Base-by-base conservation (phyloP, 2,888 invertebrate genomes). In the Aquatica leii region DNA sequence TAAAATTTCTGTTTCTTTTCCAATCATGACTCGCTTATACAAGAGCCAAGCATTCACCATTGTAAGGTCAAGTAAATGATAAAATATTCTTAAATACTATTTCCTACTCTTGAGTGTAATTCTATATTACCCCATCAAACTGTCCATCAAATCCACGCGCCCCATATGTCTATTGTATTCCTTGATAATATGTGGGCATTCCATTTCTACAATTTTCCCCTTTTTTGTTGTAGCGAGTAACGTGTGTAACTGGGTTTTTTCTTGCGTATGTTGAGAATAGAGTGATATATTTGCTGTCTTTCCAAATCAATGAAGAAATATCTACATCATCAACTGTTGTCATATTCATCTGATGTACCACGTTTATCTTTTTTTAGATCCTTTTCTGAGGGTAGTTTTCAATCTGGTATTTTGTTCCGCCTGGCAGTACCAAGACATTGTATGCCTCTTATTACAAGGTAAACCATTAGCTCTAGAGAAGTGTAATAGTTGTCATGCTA, bases 241-340 rank as follows among this genome's bases (percentile, higher is more conserved):
- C 60, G 31, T 8, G 18, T 24, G 49, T 49, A 43, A 48, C 65
- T 9, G 62, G 58, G 34, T 77, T 71, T 67, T 71, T 74, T 59
- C 76, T 76, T 64, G 77, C 76, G 60, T 75, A 78, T 49, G 77
- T 76, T 62, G 78, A 77, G 63, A 75, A 70, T 62, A 77, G 68
- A 58, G 67, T 72, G 52, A 77, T 76, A 64, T 69, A 72, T 66
- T 77, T 77, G 15, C 14, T 41, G 41, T 41, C 58, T 75, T 78
- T 65, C 77, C 77, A 69, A 77, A 77, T 41, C 14, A 14, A 14
- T 41, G 15, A 41, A 12, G 76, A 78, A 35, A 71, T 52, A 24
- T 68, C 65, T 52, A 67, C 59, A 34, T 61, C 69, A 57, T 72
- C 63, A 65, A 60, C 54, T 41, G 59, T 59, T 43, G 65, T 59